phyloP scores from a whole-genome alignment of 2,888 invertebrate genomes.

The Drosophila neonasuta region DNA sequence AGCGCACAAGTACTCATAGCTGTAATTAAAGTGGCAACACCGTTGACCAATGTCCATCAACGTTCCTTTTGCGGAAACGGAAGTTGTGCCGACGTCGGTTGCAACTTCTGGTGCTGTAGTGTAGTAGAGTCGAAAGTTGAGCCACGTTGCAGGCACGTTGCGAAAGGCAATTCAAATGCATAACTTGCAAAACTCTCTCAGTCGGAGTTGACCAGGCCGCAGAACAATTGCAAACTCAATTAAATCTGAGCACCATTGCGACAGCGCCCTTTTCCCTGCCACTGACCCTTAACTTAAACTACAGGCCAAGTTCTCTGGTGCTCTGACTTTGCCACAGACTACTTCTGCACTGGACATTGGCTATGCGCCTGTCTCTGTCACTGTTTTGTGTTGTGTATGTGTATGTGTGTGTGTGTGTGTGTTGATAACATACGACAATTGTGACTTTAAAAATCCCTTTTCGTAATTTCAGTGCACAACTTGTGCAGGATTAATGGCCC shows the following conservation, averaged over 20 bases:
- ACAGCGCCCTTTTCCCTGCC: slow-evolving; percentile 35
- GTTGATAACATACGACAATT: slow-evolving; percentile 75
- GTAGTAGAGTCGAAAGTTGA: slow-evolving; percentile 44
- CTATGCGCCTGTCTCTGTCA: slow-evolving; percentile 5
- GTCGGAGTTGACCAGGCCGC: slow-evolving; percentile 50
- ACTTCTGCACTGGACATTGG: slow-evolving; percentile 22
- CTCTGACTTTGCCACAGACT: slow-evolving; percentile 13
- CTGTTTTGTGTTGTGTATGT: slow-evolving; percentile 18
- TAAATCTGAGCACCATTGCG: slow-evolving; percentile 73
- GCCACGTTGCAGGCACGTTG: slow-evolving; percentile 15
- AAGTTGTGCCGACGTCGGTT: slow-evolving; percentile 32
- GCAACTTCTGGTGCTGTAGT: slow-evolving; percentile 1
- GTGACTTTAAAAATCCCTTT: slow-evolving; percentile 76
- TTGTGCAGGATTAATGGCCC: slow-evolving; percentile 76
- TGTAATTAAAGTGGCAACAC: slow-evolving; percentile 59
- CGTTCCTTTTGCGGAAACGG: slow-evolving; percentile 27
- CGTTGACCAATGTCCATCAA: slow-evolving; percentile 43
- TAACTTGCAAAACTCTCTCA: slow-evolving; percentile 49
- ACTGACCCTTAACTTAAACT: slow-evolving; percentile 63
- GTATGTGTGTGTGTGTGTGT: slow-evolving; percentile 32
- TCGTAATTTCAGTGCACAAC: slow-evolving; percentile 70
- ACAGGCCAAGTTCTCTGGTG: slow-evolving; percentile 52
- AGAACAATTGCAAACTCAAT: slow-evolving; percentile 77
- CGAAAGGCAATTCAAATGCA: slow-evolving; percentile 46
- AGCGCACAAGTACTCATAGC: slow-evolving; percentile 1